Evolutionary conservation across 2,888 invertebrate species (phyloP).

Genomic region (Eretmocerus hayati): DNA sequence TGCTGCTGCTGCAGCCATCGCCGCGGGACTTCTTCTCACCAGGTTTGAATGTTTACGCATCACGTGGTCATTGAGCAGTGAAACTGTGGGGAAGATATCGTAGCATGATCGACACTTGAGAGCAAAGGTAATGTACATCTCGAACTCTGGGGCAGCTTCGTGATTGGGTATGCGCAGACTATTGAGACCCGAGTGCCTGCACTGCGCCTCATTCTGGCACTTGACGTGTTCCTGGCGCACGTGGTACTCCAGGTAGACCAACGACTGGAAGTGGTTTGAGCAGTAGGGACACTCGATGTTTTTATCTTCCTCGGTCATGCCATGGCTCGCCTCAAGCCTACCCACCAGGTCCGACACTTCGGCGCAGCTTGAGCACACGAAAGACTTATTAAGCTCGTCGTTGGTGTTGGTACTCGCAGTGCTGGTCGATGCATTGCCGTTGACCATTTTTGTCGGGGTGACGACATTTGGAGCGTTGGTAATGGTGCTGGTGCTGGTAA

Average conservation of each 20-base stretch:
- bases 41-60: constrained; percentile 18
- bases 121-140: constrained; percentile 15
- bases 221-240: constrained; percentile 24
- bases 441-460: constrained; percentile 12
- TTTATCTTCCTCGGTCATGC: constrained; percentile 17
- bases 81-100: constrained; percentile 12
- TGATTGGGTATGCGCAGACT: constrained; percentile 11
- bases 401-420: neutral
- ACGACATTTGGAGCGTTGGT: constrained; percentile 3
- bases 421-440: neutral
- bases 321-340: constrained; percentile 16
- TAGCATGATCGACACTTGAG: constrained; percentile 22
- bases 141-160: constrained; percentile 14
- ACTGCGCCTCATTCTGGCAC: constrained; percentile 23
- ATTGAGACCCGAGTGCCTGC: constrained; percentile 14
- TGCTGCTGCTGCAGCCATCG: neutral
- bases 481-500: neutral
- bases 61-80: constrained; percentile 20
- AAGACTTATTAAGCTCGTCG: constrained; percentile 8
- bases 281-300: constrained; percentile 27
- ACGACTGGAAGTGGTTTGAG: constrained; percentile 23
- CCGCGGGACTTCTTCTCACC: constrained; percentile 4
- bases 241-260: constrained; percentile 25
- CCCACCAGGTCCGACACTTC: constrained; percentile 22
- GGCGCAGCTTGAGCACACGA: constrained; percentile 21